Evolutionary conservation across 2,888 invertebrate genomes (phyloP).

Genomic region (Drosophila hamatofila): DNA sequence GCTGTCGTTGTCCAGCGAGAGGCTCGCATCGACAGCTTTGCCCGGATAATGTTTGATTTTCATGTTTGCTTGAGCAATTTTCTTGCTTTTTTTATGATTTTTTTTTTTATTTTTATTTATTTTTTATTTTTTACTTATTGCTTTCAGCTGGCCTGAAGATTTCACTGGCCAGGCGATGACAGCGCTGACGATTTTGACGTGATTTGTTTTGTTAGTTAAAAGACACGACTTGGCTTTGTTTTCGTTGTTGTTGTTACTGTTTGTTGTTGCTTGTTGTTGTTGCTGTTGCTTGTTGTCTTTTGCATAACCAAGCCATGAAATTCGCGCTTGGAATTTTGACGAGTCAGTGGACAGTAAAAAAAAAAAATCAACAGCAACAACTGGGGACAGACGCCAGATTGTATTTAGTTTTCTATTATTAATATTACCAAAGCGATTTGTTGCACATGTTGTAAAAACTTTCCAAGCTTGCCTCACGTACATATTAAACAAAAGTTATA

Average conservation of each 20-base stretch:
- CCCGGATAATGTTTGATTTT: conserved; percentile 94
- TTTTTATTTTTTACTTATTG: conserved; percentile 6
- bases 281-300: conserved; percentile 46
- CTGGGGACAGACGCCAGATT: conserved; percentile 51
- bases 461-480: conserved; percentile 66
- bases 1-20: conserved; percentile 89
- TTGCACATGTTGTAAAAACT: conserved; percentile 57
- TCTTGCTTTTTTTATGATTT: conserved; percentile 6
- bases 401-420: conserved; percentile 71
- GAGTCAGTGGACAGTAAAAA: conserved; percentile 57
- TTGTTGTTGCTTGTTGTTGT: conserved; percentile 31
- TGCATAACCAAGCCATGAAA: conserved; percentile 69
- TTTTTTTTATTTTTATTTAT: conserved; percentile 12
- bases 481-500: conserved; percentile 10
- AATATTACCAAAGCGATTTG: conserved; percentile 57
- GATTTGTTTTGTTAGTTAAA: conserved; percentile 61
- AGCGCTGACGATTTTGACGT: conserved; percentile 51
- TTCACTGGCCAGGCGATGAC: conserved; percentile 57
- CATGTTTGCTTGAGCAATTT: conserved; percentile 86
- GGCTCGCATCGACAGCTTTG: conserved; percentile 90
- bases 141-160: conserved; percentile 36
- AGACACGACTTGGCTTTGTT: conserved; percentile 35
- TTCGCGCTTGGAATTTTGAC: conserved; percentile 76
- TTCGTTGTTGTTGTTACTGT: conserved; percentile 23
- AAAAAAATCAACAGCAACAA: conserved; percentile 9